Base-by-base conservation (phyloP, 53 echinoderm and acorn worm genomes). In the Luidia sarsii region DNA sequence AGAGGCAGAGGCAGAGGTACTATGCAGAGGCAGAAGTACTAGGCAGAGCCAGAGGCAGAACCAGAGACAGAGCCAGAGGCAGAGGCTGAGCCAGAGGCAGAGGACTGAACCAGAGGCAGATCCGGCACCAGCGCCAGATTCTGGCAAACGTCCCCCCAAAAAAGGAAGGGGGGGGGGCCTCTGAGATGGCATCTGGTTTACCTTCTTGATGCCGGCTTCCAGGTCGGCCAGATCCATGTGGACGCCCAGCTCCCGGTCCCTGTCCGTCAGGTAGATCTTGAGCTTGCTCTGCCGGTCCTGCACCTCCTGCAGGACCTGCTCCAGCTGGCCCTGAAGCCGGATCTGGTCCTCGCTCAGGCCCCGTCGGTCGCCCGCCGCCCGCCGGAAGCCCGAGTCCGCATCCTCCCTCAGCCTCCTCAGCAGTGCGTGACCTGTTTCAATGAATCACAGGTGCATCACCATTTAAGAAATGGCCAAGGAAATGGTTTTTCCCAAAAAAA, bases 191-290 rank as follows among this genome's bases (percentile, higher is more conserved):
- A n/a, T n/a, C n/a, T n/a, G n/a, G n/a, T n/a, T 82, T 72, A 93
- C 97, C 89, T 85, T 89, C 79, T 97, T 97, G 32, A 97, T 97
- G 18, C 97, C 94, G 35, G 53, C 62, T 70, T 91, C 91, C 64
- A 97, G 60, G 41, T 96, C 94, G 20, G 80, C 81, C 2, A 94
- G 81, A 24, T 82, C 86, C 91, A 97, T 93, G 39, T 83, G 53
- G 16, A 83, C 83, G 32, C 88, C 91, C 20, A 91, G 91, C 46
- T 91, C 86, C 31, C 89, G 60, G 74, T 97, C 94, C 50, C 90
- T 52, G 56, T 97, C 89, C 2, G 90, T 89, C 31, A 97, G 83
- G 77, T 91, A 97, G 31, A 59, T 71, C 75, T 91, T 90, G 52
- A 97, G 89, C 68, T 94, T 86, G 23, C 81, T 85, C 75, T 97